Percentiles rank a stretch among this genome's conserved stretches.
phyloP scores from a whole-genome alignment of 2,113 vertebrate species.

The Alces alces region DNA sequence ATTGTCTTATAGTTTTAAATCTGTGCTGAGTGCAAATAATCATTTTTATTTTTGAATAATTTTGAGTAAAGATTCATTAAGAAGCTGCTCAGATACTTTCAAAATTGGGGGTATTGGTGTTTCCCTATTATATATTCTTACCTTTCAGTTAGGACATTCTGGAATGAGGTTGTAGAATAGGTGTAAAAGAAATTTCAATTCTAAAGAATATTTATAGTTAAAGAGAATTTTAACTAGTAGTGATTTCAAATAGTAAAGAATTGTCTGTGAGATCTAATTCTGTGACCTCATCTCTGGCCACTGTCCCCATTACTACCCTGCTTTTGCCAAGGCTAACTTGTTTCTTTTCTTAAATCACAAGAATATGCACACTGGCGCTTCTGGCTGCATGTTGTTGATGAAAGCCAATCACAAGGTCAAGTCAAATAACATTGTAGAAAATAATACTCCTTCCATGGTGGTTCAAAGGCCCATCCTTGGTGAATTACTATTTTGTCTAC shows the following conservation, averaged over 20 bases:
- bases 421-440: neutral
- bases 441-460: neutral
- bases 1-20: neutral
- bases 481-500: neutral
- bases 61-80: neutral
- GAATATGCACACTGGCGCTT: neutral
- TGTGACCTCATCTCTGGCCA: neutral
- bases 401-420: neutral
- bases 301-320: no score
- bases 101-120: neutral
- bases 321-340: neutral
- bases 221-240: neutral
- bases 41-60: neutral
- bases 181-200: neutral
- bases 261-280: neutral
- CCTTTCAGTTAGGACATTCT: neutral
- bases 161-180: neutral
- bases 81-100: neutral
- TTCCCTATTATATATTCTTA: neutral
- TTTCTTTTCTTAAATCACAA: neutral
- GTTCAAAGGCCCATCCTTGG: neutral
- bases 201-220: neutral
- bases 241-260: neutral
- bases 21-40: neutral
- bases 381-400: fast-evolving